These are phyloP conservation scores for Polyergus mexicanus DNA, from an alignment of 1,140 invertebrate genomes.

Conservation along the genomic window DNA sequence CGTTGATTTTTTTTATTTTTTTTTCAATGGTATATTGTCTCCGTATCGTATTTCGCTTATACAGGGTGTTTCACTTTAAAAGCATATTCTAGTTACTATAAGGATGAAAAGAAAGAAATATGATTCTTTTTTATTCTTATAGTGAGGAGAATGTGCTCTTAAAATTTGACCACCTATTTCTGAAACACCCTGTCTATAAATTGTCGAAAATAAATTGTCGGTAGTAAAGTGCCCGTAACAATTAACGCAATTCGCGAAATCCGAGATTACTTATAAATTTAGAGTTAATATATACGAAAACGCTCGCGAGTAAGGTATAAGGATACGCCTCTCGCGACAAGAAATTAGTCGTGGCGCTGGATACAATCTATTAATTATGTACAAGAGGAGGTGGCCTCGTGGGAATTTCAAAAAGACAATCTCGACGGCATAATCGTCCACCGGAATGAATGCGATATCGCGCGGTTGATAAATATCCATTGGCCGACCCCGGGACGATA, in stretches of 20 bases:
- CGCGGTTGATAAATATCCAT: constrained; percentile 70
- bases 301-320: not conserved
- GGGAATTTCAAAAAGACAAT: constrained; percentile 73
- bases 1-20: no score
- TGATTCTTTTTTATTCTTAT: no score
- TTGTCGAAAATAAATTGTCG: not conserved
- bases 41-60: no score
- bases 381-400: constrained; percentile 47
- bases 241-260: not conserved
- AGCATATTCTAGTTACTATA: no score
- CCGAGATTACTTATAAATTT: constrained; percentile 6
- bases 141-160: no score
- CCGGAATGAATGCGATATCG: constrained; percentile 65
- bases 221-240: not conserved
- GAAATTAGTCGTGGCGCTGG: constrained; percentile 38
- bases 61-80: no score
- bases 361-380: constrained; percentile 72
- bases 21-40: no score
- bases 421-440: constrained; percentile 58
- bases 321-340: not conserved
- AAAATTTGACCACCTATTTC: no score
- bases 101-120: no score
- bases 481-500: constrained; percentile 67
- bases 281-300: constrained; percentile 5
- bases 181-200: no score